Evolutionary conservation across 2,888 invertebrate genomes (phyloP).

Genomic region (Ernsta delagoae): DNA sequence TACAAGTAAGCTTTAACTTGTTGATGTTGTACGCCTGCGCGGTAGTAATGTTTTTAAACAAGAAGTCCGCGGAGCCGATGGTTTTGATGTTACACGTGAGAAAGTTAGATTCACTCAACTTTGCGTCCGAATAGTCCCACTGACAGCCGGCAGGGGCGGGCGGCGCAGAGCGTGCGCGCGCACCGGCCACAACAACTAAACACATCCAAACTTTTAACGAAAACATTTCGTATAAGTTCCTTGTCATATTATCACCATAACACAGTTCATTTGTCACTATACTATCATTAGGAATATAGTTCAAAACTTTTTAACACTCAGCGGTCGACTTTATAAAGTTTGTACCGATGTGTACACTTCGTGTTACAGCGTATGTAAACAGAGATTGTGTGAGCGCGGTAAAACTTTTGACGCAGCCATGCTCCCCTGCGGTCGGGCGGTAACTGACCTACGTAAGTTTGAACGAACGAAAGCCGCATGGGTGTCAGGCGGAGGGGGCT

Average conservation of each 20-base stretch:
- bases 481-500: conserved; percentile 65
- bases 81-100: conserved; percentile 90
- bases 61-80: conserved; percentile 88
- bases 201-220: conserved; percentile 83
- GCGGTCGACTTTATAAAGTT: conserved; percentile 63
- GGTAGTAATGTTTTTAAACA: conserved; percentile 89
- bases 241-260: conserved; percentile 70
- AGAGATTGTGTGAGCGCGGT: conserved; percentile 76
- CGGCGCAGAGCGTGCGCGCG: conserved; percentile 83
- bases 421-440: conserved; percentile 84
- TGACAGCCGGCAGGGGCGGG: conserved; percentile 90
- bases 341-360: conserved; percentile 65
- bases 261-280: conserved; percentile 78
- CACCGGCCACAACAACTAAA: conserved; percentile 74
- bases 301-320: conserved; percentile 67
- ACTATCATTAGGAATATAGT: conserved; percentile 61
- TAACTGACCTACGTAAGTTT: conserved; percentile 86
- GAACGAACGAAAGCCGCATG: conserved; percentile 84
- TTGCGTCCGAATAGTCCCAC: conserved; percentile 87
- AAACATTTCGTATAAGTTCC: conserved; percentile 79
- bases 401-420: conserved; percentile 84
- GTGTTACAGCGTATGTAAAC: conserved; percentile 80
- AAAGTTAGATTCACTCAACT: conserved; percentile 85
- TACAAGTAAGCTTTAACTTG: conserved; percentile 88
- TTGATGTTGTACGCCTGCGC: conserved; percentile 89